Base-by-base conservation (phyloP, 2,888 invertebrate genomes). In the Trichogramma dendrolimi region DNA sequence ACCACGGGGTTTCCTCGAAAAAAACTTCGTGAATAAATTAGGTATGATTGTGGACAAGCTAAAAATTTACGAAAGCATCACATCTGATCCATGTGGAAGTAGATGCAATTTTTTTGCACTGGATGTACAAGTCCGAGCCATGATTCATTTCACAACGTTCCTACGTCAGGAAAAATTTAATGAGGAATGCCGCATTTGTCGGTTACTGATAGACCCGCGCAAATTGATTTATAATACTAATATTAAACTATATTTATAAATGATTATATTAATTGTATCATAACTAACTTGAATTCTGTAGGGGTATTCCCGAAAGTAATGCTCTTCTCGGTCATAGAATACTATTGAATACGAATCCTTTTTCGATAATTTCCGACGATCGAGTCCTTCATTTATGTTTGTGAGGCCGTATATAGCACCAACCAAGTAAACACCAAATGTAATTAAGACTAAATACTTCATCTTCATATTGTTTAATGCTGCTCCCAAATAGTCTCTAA, bases 361-460 rank as follows among this genome's bases (percentile, higher is more conserved):
- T 72, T 92, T 88, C 4, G 95, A 93, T 2, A 96, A 83, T 76
- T 94, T 94, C 64, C 93, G 85, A 65, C 95, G 84, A 75, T 96
- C 95, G 48, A 96, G 81, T 0, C 96, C 96, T 81, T 96, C 93
- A 72, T 94, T 87, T 57, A 96, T 88, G 72, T 90, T 90, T 0
- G 94, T 93, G 4, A 92, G 84, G 4, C 95, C 95, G 77, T 92
- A 95, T 48, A 91, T 87, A n/a, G 93, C 94, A 1, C 94, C 92
- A 0, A 86, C 86, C 57, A 96, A 79, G 74, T 96, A 96, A 0
- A 84, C 81, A 11, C 87, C 83, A 78, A 96, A 96, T 6, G 87
- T 80, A 0, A 89, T 71, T 47, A 94, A 86, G 43, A 94, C 86
- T 5, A 91, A 47, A 2, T 85, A 81, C 80, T 94, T 94, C 2